A percentile compares a stretch with the other conserved stretches of the same genome.
Evolutionary conservation across 2,113 vertebrate genomes (phyloP).

Genomic region (Catharus bicknelli): DNA sequence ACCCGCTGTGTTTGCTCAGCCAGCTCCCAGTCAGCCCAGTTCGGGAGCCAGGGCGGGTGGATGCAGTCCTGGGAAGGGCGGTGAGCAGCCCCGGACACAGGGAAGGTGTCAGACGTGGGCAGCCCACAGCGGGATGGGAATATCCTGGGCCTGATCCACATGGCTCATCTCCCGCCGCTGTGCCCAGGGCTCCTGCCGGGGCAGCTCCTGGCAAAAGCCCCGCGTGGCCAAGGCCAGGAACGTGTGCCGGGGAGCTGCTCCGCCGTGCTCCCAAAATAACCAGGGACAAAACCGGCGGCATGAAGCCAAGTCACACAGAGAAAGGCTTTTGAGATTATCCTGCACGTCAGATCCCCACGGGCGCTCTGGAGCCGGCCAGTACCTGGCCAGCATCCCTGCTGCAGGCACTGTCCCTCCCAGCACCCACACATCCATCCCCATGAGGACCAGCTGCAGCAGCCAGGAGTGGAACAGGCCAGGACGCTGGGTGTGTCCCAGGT

Average conservation of each 20-base stretch:
- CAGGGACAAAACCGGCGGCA: background rate
- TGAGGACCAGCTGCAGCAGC: rapidly evolving
- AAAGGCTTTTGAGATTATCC: constrained; percentile 6
- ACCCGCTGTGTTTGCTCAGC: rapidly evolving
- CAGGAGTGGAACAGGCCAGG: rapidly evolving
- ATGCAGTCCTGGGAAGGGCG: background rate
- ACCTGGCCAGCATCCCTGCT: background rate
- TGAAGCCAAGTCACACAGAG: background rate
- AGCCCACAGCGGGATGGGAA: background rate
- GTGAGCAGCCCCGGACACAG: rapidly evolving
- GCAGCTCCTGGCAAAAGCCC: background rate
- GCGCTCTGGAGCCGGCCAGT: background rate
- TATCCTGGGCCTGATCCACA: background rate
- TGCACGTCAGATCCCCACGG: background rate
- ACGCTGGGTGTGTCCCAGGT: background rate
- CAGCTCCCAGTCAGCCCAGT: background rate
- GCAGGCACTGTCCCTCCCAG: background rate
- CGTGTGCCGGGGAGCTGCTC: rapidly evolving
- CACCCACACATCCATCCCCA: background rate
- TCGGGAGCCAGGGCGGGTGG: rapidly evolving
- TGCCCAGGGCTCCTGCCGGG: rapidly evolving
- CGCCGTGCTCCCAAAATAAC: background rate
- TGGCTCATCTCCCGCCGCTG: background rate
- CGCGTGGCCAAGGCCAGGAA: background rate
- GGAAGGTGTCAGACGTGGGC: rapidly evolving